Evolutionary conservation across 2,888 invertebrate genomes (phyloP), one percentile per base, ranked within the genome.

Genomic region (Stenotaenia linearis): DNA sequence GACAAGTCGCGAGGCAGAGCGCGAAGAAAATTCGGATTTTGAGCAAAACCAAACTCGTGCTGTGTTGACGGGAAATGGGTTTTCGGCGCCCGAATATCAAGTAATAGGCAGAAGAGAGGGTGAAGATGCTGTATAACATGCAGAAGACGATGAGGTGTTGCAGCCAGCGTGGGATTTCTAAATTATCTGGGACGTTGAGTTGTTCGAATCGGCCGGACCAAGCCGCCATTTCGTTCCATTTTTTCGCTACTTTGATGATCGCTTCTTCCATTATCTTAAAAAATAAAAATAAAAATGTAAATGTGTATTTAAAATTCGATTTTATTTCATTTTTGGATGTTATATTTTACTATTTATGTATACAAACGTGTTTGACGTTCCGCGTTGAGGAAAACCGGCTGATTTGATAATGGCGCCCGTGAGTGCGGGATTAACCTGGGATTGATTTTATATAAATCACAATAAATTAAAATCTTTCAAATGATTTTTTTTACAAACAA

Each of bases 81-180:
- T 15, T 23, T 1, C 61, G 61, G 12, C 15, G 7, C 12, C 6
- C 23, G 25, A 25, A 23, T 21, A 61, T 4, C 0, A 61, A 15
- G 9, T 61, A 61, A 23, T 61, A 61, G 15, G 61, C 61, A 0
- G 61, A 61, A 23, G 12, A 61, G 5, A 61, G 61, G 1, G 61
- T 25, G 45, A 77, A 77, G 1, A 18, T 45, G 9, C 18, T 40
- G 45, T 77, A 45, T n/a, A 77, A 18, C 28, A 28, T 23, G 37
- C 77, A 77, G 23, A 77, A 77, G 0, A 77, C 28, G 23, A 45
- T 40, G 15, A 77, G 37, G 12, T 77, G 77, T 23, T 40, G 77
- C 25, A 77, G 23, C 77, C 77, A 77, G 21, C 75, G 32, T 2
- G 75, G 75, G 25, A 61, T 61, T 6, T 61, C 61, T 1, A 61